Evolutionary conservation across 2,113 vertebrate species (phyloP), one percentile per base, ranked within the genome.

Genomic region (Fukomys damarensis): DNA sequence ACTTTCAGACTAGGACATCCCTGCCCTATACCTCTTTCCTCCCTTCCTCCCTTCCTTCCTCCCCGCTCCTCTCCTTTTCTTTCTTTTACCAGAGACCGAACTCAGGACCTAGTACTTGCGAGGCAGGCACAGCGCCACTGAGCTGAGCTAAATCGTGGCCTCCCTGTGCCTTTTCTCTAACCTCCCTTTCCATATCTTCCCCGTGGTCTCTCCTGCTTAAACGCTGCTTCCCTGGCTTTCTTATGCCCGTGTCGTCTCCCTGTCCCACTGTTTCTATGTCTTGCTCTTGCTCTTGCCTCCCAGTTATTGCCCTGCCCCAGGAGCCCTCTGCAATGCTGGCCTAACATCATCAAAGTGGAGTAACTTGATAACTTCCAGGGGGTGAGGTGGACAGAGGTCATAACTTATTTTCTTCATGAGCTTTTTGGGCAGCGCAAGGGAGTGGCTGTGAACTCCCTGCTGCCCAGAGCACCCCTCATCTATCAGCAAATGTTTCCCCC

Each of bases 401-500:
- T 68, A 30, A 54, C 56, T 77, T 82, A 74, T 41, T 94, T 95
- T 79, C 68, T 26, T 41, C 28, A n/a, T 22, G 20, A 35, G 46
- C 94, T 76, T 85, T 92, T 94, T 41, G 65, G 59, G 41, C 43
- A 35, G 95, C 89, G 89, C 96, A 68, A 77, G 0, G 49, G 85
- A 90, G 12, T 20, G 1, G 52, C 68, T 38, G 5, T 6, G 61
- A 76, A 89, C 72, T 32, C 49, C 32, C 38, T 41, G 28, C 3
- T 32, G 65, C 41, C 83, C 38, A 38, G 83, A 46, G 74, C 3
- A 6, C 41, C 19, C 19, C 3, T 32, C 22, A 10, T 54, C 68
- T 59, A 20, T 22, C 74, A 38, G 56, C 12, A 20, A 54, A 38
- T 22, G 16, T 43, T 35, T 70, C 46, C 35, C 1, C 5, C 35